Conservation (phyloP, 1,140 invertebrate species). For the Acromyrmex charruanus region DNA sequence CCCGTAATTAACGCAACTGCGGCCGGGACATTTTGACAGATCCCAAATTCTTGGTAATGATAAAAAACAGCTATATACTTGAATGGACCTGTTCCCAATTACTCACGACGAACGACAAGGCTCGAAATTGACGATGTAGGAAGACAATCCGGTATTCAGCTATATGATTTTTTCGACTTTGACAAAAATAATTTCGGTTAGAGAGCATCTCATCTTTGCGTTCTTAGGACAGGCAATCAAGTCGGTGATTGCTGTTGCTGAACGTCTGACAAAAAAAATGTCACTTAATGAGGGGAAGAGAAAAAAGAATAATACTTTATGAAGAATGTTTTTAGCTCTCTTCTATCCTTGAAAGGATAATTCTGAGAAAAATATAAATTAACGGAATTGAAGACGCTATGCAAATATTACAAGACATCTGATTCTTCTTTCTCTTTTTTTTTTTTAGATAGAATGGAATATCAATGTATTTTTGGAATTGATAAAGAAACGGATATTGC, state of each 20-base stretch:
- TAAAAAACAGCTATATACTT: conserved; percentile 79
- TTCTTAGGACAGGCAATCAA: conserved; percentile 60
- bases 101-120: conserved; percentile 6
- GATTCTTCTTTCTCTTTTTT: no score
- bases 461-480: neutral
- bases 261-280: conserved; percentile 42
- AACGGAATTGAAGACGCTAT: neutral
- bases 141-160: conserved; percentile 64
- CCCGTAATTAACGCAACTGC: conserved; percentile 85
- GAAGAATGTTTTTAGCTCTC: neutral
- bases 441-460: neutral
- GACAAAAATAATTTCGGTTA: conserved; percentile 33
- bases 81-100: conserved; percentile 51
- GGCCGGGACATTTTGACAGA: conserved; percentile 86
- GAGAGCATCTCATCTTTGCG: neutral
- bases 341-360: neutral
- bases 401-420: neutral
- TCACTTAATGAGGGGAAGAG: conserved; percentile 33
- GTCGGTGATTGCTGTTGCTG: neutral
- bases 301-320: neutral
- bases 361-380: neutral
- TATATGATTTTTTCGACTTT: neutral
- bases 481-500: neutral
- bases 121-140: conserved; percentile 35
- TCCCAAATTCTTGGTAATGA: conserved; percentile 84